Evolutionary conservation across 2,797 vertebrate genomes (phyloP).

Genomic region (Numenius phaeopus): DNA sequence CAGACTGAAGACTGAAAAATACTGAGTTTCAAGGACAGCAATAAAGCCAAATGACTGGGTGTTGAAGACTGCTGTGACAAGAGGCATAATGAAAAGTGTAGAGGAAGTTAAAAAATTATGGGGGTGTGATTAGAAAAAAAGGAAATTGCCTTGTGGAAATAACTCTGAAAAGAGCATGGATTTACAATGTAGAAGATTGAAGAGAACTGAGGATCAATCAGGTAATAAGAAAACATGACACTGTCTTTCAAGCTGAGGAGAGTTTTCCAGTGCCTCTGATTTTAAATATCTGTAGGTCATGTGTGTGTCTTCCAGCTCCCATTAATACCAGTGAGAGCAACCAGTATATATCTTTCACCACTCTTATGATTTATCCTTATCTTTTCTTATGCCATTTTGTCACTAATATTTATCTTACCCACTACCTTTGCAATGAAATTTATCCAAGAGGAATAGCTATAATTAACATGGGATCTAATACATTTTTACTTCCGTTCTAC

Average conservation of each 20-base stretch:
- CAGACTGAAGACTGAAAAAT: not conserved
- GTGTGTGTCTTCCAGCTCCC: not conserved
- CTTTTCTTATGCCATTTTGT: not conserved
- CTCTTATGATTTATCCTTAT: not conserved
- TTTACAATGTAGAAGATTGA: not conserved
- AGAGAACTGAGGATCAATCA: not conserved
- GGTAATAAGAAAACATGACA: not conserved
- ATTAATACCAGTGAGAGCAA: not conserved
- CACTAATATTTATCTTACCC: not conserved
- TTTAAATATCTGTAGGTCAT: not conserved
- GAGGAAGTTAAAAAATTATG: conserved; percentile 11
- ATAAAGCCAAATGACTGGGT: not conserved
- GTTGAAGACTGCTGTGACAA: not conserved
- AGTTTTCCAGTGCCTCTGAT: not conserved
- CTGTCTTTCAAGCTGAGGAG: not conserved
- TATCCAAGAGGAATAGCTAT: not conserved
- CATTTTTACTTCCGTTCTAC: not conserved
- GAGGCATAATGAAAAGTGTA: not conserved
- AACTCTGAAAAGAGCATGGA: not conserved
- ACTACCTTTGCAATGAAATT: not conserved
- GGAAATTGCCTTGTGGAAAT: conserved; percentile 48
- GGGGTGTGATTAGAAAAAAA: not conserved
- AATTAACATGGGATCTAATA: not conserved
- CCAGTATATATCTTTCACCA: not conserved
- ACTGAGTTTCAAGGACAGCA: not conserved